A percentile compares a stretch with the other conserved stretches of the same genome.
Conservation (phyloP, 2,113 vertebrate species). For the Thamnophis sirtalis region DNA sequence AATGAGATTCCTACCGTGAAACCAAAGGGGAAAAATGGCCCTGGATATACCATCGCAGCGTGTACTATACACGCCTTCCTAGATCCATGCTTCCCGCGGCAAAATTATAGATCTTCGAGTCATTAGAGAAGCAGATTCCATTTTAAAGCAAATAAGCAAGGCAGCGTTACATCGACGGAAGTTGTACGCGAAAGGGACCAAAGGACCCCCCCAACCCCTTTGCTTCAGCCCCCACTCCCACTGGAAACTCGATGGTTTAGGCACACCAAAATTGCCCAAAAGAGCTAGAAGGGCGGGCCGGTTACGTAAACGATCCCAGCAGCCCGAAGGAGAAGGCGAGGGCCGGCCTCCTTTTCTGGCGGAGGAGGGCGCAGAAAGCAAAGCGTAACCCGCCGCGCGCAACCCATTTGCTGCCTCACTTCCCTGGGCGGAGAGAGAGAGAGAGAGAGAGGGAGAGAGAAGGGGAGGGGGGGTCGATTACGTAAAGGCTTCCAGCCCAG, state of each 20-base stretch:
- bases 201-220: background rate
- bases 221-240: background rate
- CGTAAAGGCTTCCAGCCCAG: conserved; percentile 55
- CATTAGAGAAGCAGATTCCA: background rate
- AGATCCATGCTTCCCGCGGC: background rate
- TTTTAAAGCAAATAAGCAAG: background rate
- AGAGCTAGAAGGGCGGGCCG: background rate
- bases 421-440: background rate
- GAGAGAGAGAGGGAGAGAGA: background rate
- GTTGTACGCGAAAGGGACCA: background rate
- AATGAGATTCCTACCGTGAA: background rate
- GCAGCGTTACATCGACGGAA: background rate
- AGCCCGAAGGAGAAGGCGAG: conserved; percentile 31
- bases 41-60: background rate
- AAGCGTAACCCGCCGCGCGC: background rate
- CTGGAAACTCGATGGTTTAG: background rate
- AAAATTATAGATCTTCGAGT: background rate
- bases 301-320: conserved; percentile 11
- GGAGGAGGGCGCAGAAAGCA: background rate
- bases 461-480: conserved; percentile 43
- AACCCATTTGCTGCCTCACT: background rate
- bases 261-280: background rate
- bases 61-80: no score
- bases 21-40: background rate
- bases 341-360: background rate